Evolutionary conservation across 1,140 invertebrate species (phyloP).

Genomic region (Achatina immaculata): DNA sequence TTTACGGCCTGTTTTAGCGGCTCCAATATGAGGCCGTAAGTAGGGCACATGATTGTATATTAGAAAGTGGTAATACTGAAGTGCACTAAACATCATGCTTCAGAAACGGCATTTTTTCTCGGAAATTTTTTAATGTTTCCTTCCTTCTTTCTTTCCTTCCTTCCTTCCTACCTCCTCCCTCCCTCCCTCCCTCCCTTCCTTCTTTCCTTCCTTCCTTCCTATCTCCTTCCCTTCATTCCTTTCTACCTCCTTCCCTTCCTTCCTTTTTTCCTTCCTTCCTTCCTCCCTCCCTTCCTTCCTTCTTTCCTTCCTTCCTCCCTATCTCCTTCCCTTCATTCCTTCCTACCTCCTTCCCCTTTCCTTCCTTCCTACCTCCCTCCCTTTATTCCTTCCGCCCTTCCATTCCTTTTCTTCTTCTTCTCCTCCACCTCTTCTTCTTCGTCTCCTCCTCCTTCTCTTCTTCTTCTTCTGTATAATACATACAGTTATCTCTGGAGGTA

Average conservation of each 20-base stretch:
- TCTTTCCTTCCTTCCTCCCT: not conserved
- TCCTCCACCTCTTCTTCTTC: constrained; percentile 20
- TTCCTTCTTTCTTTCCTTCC: not conserved
- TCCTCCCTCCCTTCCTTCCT: constrained; percentile 5
- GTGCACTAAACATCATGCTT: too few relatives aligned
- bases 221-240: constrained; percentile 11
- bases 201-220: constrained; percentile 9
- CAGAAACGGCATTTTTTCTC: too few relatives aligned
- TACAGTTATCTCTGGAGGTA: too few relatives aligned
- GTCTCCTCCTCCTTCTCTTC: constrained; percentile 30
- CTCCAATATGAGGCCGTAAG: too few relatives aligned
- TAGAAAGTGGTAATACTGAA: too few relatives aligned
- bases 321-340: not conserved
- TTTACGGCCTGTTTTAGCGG: too few relatives aligned
- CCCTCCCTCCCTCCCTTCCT: not conserved
- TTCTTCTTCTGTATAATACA: constrained; percentile 35
- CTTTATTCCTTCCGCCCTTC: not conserved
- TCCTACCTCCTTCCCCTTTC: constrained; percentile 19
- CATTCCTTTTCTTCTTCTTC: not conserved
- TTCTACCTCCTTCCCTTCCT: not conserved
- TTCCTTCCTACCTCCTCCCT: not conserved
- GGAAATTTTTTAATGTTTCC: too few relatives aligned
- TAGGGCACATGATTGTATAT: too few relatives aligned
- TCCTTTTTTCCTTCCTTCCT: constrained; percentile 5
- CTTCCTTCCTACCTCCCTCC: not conserved